Evolutionary conservation across 2,888 invertebrate species (phyloP).

Genomic region (Nasonovia ribisnigri): DNA sequence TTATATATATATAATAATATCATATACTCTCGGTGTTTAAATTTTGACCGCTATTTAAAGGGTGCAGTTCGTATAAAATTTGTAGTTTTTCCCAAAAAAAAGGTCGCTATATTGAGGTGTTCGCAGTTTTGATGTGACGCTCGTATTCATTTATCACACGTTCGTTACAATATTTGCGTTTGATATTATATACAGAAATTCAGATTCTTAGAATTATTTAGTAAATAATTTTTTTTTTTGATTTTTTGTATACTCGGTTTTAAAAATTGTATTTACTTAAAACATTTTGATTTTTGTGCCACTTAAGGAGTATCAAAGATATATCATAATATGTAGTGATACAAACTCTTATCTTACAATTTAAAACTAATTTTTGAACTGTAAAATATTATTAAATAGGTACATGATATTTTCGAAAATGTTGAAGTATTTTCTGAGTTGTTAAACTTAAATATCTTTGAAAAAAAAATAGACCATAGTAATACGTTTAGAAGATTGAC

Average conservation of each 20-base stretch:
- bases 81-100: background rate
- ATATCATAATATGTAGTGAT: background rate
- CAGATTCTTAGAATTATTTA: too few relatives aligned
- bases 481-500: background rate
- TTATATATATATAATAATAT: background rate
- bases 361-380: background rate
- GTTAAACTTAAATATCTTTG: background rate
- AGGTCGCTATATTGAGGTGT: background rate
- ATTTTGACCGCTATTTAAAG: background rate
- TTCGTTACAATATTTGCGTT: too few relatives aligned
- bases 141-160: too few relatives aligned
- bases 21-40: background rate
- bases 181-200: too few relatives aligned
- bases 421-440: background rate
- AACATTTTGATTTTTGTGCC: background rate
- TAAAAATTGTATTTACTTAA: background rate
- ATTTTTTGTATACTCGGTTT: too few relatives aligned
- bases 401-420: background rate
- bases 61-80: background rate
- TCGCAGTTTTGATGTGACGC: too few relatives aligned
- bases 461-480: background rate
- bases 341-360: background rate
- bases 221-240: too few relatives aligned
- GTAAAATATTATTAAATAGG: too few relatives aligned
- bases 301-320: background rate